These are phyloP conservation scores for Hyppa rectilinea DNA, from an alignment of 2,888 invertebrate genomes.

Conservation along the genomic window DNA sequence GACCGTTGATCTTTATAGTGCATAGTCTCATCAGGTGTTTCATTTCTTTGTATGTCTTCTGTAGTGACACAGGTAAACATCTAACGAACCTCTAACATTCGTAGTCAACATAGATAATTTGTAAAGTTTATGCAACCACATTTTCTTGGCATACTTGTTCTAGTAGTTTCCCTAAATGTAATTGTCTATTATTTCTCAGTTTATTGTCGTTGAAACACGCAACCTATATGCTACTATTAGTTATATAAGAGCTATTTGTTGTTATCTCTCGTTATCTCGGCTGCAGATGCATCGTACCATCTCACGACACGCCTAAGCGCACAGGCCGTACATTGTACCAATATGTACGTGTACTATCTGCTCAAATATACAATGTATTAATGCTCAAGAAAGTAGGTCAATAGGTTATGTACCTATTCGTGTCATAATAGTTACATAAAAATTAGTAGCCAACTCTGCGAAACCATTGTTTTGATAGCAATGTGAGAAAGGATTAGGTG, in stretches of 20 bases:
- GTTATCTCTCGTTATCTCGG: slow-evolving; percentile 71
- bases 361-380: slow-evolving; percentile 69
- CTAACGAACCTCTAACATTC: slow-evolving; percentile 31
- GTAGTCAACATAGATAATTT: slow-evolving; percentile 43
- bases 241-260: slow-evolving; percentile 70
- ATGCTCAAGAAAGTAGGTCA: slow-evolving; percentile 74
- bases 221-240: slow-evolving; percentile 66
- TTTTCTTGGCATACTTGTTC: slow-evolving; percentile 83
- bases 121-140: slow-evolving; percentile 71
- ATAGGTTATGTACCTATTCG: slow-evolving; percentile 70
- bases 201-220: slow-evolving; percentile 76
- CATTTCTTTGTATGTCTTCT: background rate
- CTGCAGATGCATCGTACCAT: slow-evolving; percentile 63
- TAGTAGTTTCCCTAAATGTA: slow-evolving; percentile 78
- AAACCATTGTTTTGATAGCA: slow-evolving; percentile 64
- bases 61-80: slow-evolving; percentile 1
- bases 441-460: slow-evolving; percentile 54
- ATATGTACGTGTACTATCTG: slow-evolving; percentile 66
- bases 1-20: slow-evolving; percentile 12
- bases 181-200: slow-evolving; percentile 75
- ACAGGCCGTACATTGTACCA: slow-evolving; percentile 61
- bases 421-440: slow-evolving; percentile 72
- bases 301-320: slow-evolving; percentile 56
- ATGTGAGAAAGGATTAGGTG: slow-evolving; percentile 52
- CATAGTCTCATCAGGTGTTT: slow-evolving; percentile 18